phyloP scores from a whole-genome alignment of 2,113 vertebrate species.

The Furnarius figulus region DNA sequence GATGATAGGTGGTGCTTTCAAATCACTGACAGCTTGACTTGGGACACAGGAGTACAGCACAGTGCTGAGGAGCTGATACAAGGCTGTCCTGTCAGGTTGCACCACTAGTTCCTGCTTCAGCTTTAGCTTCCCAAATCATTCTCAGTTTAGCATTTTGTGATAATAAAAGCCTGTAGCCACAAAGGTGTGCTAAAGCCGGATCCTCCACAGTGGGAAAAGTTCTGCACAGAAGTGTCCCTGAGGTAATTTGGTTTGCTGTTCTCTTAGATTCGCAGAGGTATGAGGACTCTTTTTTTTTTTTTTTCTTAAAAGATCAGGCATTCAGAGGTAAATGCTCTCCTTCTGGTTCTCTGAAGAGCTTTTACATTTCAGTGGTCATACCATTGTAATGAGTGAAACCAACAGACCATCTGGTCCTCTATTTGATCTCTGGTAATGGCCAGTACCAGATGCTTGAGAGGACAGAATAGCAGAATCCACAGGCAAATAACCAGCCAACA shows the following conservation, averaged over 20 bases:
- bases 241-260: background rate
- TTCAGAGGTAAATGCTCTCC: conserved; percentile 61
- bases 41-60: background rate
- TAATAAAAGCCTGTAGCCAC: background rate
- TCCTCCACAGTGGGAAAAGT: background rate
- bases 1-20: background rate
- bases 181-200: background rate
- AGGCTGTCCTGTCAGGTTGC: background rate
- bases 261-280: conserved; percentile 3
- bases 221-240: fast-evolving
- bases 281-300: background rate
- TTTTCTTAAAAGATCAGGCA: background rate
- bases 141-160: background rate
- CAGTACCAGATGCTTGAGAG: conserved; percentile 51
- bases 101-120: background rate
- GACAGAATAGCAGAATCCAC: background rate
- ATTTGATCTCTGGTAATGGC: conserved; percentile 63
- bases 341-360: conserved; percentile 57
- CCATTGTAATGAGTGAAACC: conserved; percentile 56
- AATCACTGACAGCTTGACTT: background rate
- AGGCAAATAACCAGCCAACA: background rate
- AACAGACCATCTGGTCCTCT: conserved; percentile 60
- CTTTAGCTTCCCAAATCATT: background rate
- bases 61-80: background rate
- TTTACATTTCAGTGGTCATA: conserved; percentile 51